Evolutionary conservation across 2,113 vertebrate species (phyloP).

Genomic region (Raja brachyura): DNA sequence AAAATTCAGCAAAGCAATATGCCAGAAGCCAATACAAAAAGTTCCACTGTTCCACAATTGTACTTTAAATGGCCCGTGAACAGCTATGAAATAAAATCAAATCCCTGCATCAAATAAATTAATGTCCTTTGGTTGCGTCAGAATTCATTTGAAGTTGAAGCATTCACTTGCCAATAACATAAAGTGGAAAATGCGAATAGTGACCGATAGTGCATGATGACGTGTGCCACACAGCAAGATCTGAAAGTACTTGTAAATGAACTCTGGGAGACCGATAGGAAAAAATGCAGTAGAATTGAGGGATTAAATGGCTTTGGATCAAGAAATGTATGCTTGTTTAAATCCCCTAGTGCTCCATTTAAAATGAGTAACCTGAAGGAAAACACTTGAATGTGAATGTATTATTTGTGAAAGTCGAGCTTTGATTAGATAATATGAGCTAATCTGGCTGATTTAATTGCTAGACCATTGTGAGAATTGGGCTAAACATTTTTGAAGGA

Average conservation of each 20-base stretch:
- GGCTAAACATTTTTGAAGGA: background rate
- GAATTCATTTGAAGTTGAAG: background rate
- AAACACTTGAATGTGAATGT: background rate
- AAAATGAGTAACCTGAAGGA: background rate
- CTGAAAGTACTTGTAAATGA: too few relatives aligned
- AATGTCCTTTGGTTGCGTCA: background rate
- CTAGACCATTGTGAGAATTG: background rate
- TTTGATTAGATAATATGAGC: background rate
- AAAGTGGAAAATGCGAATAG: background rate
- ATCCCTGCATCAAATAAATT: background rate
- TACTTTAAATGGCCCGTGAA: background rate
- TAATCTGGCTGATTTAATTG: too few relatives aligned
- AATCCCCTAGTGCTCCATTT: too few relatives aligned
- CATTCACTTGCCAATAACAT: background rate
- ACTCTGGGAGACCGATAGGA: too few relatives aligned
- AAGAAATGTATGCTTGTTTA: too few relatives aligned
- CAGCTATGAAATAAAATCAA: background rate
- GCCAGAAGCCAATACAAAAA: background rate
- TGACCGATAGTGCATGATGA: background rate
- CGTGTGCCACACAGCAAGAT: background rate
- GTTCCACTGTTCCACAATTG: background rate
- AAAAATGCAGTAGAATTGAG: background rate
- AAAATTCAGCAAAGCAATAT: background rate
- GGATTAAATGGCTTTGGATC: background rate
- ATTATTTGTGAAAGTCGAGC: background rate